These are phyloP conservation scores for Eustalomyia histrio DNA, from an alignment of 2,888 invertebrate genomes.

Conservation along the genomic window DNA sequence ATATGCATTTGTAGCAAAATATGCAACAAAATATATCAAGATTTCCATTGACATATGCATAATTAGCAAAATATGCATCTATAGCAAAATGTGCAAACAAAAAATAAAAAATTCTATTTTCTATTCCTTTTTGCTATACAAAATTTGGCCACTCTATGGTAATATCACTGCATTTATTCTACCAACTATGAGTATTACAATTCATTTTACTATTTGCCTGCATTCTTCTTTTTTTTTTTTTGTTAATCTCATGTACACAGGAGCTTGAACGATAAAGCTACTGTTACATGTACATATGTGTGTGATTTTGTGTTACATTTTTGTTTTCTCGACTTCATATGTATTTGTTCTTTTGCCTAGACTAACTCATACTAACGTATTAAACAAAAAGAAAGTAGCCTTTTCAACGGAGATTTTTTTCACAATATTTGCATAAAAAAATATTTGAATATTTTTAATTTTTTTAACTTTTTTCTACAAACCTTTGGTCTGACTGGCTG, in stretches of 20 bases:
- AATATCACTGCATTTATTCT: background rate
- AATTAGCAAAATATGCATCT: too few species aligned
- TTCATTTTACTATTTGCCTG: conserved; percentile 52
- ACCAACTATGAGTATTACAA: conserved; percentile 33
- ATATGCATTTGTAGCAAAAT: too few species aligned
- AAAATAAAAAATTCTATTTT: too few species aligned
- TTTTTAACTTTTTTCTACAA: background rate
- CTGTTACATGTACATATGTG: background rate
- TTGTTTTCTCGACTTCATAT: background rate
- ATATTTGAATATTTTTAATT: conserved; percentile 38
- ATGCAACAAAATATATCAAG: too few species aligned
- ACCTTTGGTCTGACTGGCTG: too few species aligned
- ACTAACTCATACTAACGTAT: conserved; percentile 18
- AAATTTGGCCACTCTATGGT: background rate
- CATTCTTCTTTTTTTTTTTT: background rate
- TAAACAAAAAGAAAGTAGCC: conserved; percentile 40
- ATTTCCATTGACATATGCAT: too few species aligned
- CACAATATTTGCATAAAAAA: background rate
- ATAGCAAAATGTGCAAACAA: too few species aligned
- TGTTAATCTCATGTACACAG: conserved; percentile 35
- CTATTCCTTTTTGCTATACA: too few species aligned
- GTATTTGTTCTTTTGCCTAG: conserved; percentile 3
- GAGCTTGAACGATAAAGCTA: conserved; percentile 32
- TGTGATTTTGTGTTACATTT: background rate
- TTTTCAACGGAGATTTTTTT: conserved; percentile 45